phyloP scores from a whole-genome alignment of 2,888 invertebrate genomes.

The Gortyna flavago region DNA sequence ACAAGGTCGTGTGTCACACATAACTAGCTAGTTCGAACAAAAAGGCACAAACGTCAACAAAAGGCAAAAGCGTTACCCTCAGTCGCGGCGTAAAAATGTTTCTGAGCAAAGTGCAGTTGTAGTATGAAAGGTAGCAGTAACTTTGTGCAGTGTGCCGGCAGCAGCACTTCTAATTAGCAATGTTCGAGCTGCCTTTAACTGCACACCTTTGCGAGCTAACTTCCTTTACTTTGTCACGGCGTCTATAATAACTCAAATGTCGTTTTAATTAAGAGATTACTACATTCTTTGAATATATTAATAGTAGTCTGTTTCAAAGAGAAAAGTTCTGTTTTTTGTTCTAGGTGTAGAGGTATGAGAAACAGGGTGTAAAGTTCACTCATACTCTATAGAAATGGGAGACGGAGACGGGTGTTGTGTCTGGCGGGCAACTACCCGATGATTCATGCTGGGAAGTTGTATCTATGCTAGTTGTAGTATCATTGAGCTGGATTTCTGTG shows the following conservation, averaged over 20 bases:
- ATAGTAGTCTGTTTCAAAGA: background rate
- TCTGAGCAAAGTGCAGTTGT: conserved; percentile 71
- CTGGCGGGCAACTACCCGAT: no score
- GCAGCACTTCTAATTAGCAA: conserved; percentile 80
- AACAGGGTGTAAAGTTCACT: no score
- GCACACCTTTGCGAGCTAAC: conserved; percentile 50
- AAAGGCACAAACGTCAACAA: conserved; percentile 69
- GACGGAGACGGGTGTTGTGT: no score
- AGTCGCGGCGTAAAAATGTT: conserved; percentile 75
- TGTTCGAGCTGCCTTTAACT: conserved; percentile 67
- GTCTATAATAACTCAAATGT: conserved; percentile 46
- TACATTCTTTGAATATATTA: conserved; percentile 13
- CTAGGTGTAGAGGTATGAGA: no score
- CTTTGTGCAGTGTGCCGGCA: conserved; percentile 70
- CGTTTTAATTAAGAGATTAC: conserved; percentile 37
- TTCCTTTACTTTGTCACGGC: conserved; percentile 54
- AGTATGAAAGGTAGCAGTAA: conserved; percentile 74
- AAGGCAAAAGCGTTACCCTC: conserved; percentile 70
- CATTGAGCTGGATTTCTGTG: background rate
- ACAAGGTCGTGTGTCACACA: conserved; percentile 56
- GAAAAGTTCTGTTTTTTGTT: no score
- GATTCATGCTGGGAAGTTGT: no score
- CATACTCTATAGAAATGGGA: no score
- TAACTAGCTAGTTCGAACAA: conserved; percentile 70
- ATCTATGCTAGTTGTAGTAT: no score